Base-by-base conservation (phyloP, 1,140 invertebrate genomes). In the Galleria mellonella region DNA sequence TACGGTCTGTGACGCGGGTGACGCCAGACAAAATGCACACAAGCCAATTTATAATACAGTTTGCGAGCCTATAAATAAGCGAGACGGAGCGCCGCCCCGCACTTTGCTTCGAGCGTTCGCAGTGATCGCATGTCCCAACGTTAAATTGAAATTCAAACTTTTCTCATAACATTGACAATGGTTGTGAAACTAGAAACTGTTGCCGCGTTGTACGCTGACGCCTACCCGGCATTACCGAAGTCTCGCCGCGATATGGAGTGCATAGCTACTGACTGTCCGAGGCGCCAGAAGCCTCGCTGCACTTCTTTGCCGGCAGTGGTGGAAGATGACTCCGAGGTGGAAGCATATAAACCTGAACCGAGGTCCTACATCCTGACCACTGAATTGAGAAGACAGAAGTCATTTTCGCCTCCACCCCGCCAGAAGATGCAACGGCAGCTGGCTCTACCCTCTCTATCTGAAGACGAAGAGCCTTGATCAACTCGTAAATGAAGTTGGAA, bases 381-480 rank as follows among this genome's bases (percentile, higher is more conserved):
- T 1, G 69, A 82, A 41, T 44, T 84, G 36, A 63, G 71, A 15
- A 54, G 81, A 23, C 77, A 82, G 68, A 81, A 84, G 45, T 77
- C 77, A 0, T 53, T 82, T 33, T 84, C 81, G 9, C 76, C 81
- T 4, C 73, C 71, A 36, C 57, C 76, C 1, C 57, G 77, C 8
- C 69, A 78, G 53, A 70, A 61, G 32, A 62, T 78, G 35, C 66
- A 64, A 13, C 71, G 78, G 9, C 66, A 70, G 23, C 55, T 84
- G 6, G 81, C 72, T 5, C 61, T 84, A 42, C 81, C 81, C 6
- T 84, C 81, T 10, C 64, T 84, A 1, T 84, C 81, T 7, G 81
- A 84, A 44, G 81, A 84, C 15, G 81, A 84, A 47, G 81, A 84
- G 55, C 81, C 81, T 65, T 84, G 81, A 84, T 60, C 55, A 28